Conservation (phyloP, 1,140 invertebrate species). For the Tribolium castaneum region DNA sequence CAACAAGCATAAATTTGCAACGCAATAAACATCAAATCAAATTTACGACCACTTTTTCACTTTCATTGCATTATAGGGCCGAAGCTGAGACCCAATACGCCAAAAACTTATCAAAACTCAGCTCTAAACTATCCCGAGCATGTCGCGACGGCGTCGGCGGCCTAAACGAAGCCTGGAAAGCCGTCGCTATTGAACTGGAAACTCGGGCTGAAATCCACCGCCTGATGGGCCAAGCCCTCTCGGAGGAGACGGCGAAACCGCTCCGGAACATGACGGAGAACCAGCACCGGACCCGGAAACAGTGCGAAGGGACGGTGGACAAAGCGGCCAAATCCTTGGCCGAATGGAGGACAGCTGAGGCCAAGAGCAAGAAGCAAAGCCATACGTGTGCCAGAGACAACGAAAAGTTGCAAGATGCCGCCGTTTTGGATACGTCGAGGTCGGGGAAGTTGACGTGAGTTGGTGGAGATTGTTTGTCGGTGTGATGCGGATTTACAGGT, state of each 20-base stretch:
- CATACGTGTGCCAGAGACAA: constrained; percentile 86
- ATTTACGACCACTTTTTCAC: neutral
- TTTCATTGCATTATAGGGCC: constrained; percentile 71
- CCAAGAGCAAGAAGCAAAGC: constrained; percentile 87
- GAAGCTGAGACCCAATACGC: constrained; percentile 91
- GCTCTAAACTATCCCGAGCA: constrained; percentile 85
- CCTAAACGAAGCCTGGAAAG: constrained; percentile 89
- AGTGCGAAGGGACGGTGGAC: constrained; percentile 84
- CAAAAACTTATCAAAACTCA: constrained; percentile 88
- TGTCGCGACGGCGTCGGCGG: constrained; percentile 83
- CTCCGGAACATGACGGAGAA: constrained; percentile 77
- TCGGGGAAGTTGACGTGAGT: constrained; percentile 48
- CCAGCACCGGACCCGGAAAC: constrained; percentile 81
- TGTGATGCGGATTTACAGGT: constrained; percentile 52
- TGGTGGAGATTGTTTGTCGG: neutral
- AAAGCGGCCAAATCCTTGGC: constrained; percentile 83
- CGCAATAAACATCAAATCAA: neutral
- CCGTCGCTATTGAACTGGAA: constrained; percentile 91
- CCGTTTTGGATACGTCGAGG: constrained; percentile 61
- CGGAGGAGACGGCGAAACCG: constrained; percentile 91
- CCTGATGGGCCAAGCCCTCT: constrained; percentile 73
- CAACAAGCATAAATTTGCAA: neutral
- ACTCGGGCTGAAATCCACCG: constrained; percentile 88
- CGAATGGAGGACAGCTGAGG: constrained; percentile 87
- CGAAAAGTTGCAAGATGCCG: constrained; percentile 86